Percentiles rank a stretch among this genome's conserved stretches.
Conservation (phyloP, 2,113 vertebrate genomes). For the Microcebus lehilahytsara region DNA sequence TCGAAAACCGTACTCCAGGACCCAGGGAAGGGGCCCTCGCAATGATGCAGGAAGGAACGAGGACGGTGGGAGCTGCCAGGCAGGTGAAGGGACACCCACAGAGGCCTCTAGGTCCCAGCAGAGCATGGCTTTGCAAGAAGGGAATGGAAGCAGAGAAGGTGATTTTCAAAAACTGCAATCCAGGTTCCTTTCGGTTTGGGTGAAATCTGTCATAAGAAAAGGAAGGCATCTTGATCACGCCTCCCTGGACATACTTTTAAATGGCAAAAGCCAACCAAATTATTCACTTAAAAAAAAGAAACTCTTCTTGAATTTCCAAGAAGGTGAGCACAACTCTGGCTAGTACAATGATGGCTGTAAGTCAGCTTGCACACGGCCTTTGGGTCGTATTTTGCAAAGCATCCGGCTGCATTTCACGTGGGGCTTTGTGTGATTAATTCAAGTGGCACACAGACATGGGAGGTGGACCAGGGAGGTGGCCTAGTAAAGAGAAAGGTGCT, state of each 20-base stretch:
- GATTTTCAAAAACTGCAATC: neutral
- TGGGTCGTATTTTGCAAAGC: neutral
- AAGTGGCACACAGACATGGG: neutral
- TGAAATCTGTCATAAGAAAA: neutral
- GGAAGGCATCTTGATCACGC: neutral
- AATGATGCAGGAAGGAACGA: neutral
- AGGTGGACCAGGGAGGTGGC: neutral
- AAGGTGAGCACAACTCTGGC: neutral
- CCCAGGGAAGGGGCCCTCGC: neutral
- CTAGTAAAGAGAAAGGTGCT: neutral
- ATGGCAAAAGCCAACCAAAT: constrained; percentile 11
- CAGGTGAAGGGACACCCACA: neutral
- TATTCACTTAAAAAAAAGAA: neutral
- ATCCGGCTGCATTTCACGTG: neutral
- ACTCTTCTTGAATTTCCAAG: neutral
- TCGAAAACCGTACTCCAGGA: neutral
- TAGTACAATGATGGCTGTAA: neutral
- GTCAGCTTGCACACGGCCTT: neutral
- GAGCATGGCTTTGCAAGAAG: neutral
- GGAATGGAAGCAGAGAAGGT: neutral
- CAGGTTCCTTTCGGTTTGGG: neutral
- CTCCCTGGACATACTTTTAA: neutral
- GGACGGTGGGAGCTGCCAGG: neutral
- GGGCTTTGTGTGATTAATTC: too few species aligned
- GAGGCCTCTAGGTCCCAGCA: neutral